Evolutionary conservation across 2,113 vertebrate genomes (phyloP), one percentile per base, ranked within the genome.

Genomic region (Empidonax traillii): DNA sequence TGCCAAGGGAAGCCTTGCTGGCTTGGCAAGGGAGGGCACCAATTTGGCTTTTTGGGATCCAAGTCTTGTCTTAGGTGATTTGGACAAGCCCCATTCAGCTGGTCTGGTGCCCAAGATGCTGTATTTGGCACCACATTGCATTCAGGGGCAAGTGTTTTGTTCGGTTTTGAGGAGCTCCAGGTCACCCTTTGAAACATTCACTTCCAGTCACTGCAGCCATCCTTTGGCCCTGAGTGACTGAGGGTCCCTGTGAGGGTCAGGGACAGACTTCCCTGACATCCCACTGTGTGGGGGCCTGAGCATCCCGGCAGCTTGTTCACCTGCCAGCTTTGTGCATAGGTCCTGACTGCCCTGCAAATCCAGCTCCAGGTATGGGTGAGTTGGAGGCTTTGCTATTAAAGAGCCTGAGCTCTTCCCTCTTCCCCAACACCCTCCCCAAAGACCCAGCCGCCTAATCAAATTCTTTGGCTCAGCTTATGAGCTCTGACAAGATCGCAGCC

Each of bases 401-500:
- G 47, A 79, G 55, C 41, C 49, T 8, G 7, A 61, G 72, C 62
- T 56, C 66, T 94, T 66, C 67, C 35, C 46, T 71, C 56, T 89
- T 91, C 79, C 67, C 39, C 2, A 0, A 28, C 76, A 31, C 30
- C 39, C 41, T 96, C 90, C 89, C 93, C 47, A 41, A 87, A 96
- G 91, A 77, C 82, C 31, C 37, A 18, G 85, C 63, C 0, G 5
- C 92, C 85, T 94, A 74, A 93, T 96, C 82, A 90, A 96, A 96
- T 91, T 67, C 95, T 92, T 72, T 59, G 71, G 56, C 92, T 93
- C 83, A 68, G 85, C 87, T 96, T 95, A 96, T 90, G 93, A 96
- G 94, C 88, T 90, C 92, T 94, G 96, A 95, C 96, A 96, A 85
- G 94, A 91, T 81, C 41, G 15, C 85, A 94, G 92, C 90, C 94